Base-by-base conservation (phyloP, 2,113 vertebrate species). In the Boleophthalmus pectinirostris region DNA sequence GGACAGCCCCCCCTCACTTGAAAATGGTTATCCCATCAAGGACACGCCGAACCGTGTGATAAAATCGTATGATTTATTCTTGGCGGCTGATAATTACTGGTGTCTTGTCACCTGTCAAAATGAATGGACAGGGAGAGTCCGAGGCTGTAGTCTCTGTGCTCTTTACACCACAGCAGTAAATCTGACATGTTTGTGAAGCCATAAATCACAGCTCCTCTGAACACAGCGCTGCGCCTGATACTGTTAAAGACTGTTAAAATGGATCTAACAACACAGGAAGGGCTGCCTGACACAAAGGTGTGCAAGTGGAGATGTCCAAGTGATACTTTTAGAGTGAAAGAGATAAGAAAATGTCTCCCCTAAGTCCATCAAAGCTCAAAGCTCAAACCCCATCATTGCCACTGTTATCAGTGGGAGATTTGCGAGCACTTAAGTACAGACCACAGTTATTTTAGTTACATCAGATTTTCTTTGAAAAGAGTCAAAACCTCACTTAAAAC, bases 81-180 rank as follows among this genome's bases (percentile, higher is more conserved):
- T 64, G 88, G 91, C 87, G 87, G 89, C 90, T 92, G 88, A 92
- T 94, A 94, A 94, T 94, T 94, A 91, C 88, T 89, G 85, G 90
- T 92, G 91, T 93, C 90, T 92, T 91, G 89, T 92, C 91, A 91
- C 79, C 85, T 91, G 91, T 91, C 90, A 92, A 74, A 91, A 85
- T 83, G 87, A 90, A 90, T 82, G 91, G 92, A 89, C 90, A 54
- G 87, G 88, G 85, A 92, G 85, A 81, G 92, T 93, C 91, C 72
- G 74, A 90, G 85, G 87, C 86, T 85, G 81, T 73, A 89, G 90
- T 90, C 85, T 86, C 82, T 85, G 61, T 88, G 81, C 85, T 90
- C 84, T 91, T 91, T 83, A 86, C 74, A 74, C 86, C 80, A 43
- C 64, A 16, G 86, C 88, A 90, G 81, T 92, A 92, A 93, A 92